Percentiles rank a stretch among this genome's conserved stretches.
These are phyloP conservation scores for Sesia apiformis DNA, from an alignment of 2,888 invertebrate species.

Conservation along the genomic window DNA sequence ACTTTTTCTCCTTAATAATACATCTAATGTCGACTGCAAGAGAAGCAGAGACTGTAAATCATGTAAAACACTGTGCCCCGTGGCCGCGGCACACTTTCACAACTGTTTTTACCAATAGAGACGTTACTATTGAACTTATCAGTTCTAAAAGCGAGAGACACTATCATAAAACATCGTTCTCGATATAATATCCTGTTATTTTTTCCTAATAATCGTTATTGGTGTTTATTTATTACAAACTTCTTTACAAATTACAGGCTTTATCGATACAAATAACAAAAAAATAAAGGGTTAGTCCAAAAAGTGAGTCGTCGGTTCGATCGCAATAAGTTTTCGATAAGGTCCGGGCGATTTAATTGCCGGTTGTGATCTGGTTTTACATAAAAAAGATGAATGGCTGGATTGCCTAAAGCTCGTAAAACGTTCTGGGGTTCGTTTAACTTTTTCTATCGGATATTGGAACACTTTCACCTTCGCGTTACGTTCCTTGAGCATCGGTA, in stretches of 20 bases:
- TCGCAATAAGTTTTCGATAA: constrained; percentile 75
- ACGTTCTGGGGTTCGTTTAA: constrained; percentile 52
- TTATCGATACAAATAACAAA: constrained; percentile 53
- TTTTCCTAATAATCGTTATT: constrained; percentile 73
- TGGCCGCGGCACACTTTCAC: constrained; percentile 58
- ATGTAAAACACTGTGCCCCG: constrained; percentile 46
- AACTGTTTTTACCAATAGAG: constrained; percentile 65
- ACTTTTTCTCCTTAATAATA: constrained; percentile 63
- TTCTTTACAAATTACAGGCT: constrained; percentile 70
- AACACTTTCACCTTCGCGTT: constrained; percentile 61
- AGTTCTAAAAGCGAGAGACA: constrained; percentile 45
- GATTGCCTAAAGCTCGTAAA: constrained; percentile 60
- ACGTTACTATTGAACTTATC: constrained; percentile 62
- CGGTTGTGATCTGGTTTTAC: constrained; percentile 72
- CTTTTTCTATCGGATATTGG: constrained; percentile 50
- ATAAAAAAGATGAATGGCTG: constrained; percentile 72
- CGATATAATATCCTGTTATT: constrained; percentile 70
- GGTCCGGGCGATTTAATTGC: constrained; percentile 72
- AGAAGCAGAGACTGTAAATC: constrained; percentile 60
- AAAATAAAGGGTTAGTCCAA: constrained; percentile 72
- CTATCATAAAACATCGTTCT: constrained; percentile 52
- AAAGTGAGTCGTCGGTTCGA: constrained; percentile 71
- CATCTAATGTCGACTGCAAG: constrained; percentile 56
- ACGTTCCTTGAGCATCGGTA: constrained; percentile 35
- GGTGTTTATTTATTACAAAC: constrained; percentile 73